Evolutionary conservation across 2,797 vertebrate species (phyloP).

Genomic region (Geotrypetes seraphini): DNA sequence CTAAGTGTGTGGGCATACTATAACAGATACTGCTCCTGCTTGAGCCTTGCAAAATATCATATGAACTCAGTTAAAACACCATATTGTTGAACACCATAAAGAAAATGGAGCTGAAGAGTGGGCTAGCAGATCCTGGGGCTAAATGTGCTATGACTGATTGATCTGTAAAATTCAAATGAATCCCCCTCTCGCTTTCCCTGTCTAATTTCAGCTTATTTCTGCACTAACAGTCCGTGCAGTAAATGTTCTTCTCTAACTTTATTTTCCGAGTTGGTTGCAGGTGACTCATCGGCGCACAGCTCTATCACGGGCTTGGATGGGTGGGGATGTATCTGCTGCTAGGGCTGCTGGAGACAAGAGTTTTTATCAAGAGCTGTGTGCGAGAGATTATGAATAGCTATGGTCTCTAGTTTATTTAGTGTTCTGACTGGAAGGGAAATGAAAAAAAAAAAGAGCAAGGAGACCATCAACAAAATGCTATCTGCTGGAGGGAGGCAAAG

Average conservation of each 20-base stretch:
- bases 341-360: background rate
- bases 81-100: too few relatives aligned
- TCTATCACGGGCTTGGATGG: too few relatives aligned
- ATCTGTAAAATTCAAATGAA: conserved; percentile 21
- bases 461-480: background rate
- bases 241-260: too few relatives aligned
- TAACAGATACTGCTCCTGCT: too few relatives aligned
- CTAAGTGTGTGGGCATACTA: too few relatives aligned
- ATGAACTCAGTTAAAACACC: too few relatives aligned
- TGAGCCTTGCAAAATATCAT: too few relatives aligned
- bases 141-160: background rate
- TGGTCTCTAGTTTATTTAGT: background rate
- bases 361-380: fast-evolving
- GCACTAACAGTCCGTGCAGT: too few relatives aligned
- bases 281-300: too few relatives aligned
- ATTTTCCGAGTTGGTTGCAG: background rate
- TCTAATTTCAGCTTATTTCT: too few relatives aligned
- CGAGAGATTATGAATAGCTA: background rate
- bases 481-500: fast-evolving
- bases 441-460: fast-evolving
- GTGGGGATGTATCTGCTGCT: background rate
- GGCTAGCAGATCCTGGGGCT: conserved; percentile 3
- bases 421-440: background rate
- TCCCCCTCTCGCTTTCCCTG: conserved; percentile 21
- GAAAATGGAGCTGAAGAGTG: too few relatives aligned